Base-by-base conservation (phyloP, 2,113 vertebrate species). In the Eclectus roratus region DNA sequence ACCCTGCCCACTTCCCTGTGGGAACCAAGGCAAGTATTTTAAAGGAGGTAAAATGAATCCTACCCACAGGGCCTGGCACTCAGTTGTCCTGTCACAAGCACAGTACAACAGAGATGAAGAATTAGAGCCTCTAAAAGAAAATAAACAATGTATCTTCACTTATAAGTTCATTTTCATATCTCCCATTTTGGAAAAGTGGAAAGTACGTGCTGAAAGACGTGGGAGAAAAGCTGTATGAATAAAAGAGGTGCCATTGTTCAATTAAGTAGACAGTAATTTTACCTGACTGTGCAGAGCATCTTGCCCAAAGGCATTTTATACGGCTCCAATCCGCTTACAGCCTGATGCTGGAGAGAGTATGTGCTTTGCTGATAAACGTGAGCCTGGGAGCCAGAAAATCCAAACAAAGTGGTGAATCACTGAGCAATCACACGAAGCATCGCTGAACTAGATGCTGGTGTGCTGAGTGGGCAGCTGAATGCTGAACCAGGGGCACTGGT, bases 401-500 rank as follows among this genome's bases (percentile, higher is more conserved):
- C 93, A 96, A 97, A 96, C 92, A 96, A 86, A 56, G 69, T 17
- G 13, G 71, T 95, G 94, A 96, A 92, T 96, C 88, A 95, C 41
- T 1, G 16, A 74, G 65, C 47, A 37, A 72, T 79, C 3, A 4
- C 77, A 33, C 14, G 65, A 72, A 77, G 46, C 88, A 61, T 64
- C 92, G 31, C 37, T 82, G 88, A 73, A 60, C 52, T 81, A 37
- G 80, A 80, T 81, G 69, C 49, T 83, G 65, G 76, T 80, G 80
- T 11, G 9, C 69, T 1, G 3, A 93, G 60, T 1, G 4, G 58
- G 82, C 53, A 74, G 88, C 64, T 0, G 0, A 73, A 6, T 0
- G 1, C 76, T 41, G 76, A 85, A 85, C n/a, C 49, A n/a, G 58
- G 49, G 80, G 28, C 14, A 6, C 37, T 6, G 13, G 35, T 11